Base-by-base conservation (phyloP, 2,888 invertebrate genomes). In the Ormyrus thymus region DNA sequence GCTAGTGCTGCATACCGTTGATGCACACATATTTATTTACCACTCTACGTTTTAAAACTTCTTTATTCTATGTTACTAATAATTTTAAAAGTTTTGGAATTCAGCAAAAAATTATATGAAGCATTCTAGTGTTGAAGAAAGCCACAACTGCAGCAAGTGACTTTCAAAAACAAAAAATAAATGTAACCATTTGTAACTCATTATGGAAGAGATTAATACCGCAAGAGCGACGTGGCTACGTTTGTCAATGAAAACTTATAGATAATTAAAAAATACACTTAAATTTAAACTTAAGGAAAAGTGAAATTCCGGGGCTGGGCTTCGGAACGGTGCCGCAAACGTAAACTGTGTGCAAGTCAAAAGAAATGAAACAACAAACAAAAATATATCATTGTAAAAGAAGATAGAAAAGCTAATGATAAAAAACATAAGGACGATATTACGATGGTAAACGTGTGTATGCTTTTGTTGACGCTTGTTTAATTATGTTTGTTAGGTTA, bases 261-360 rank as follows among this genome's bases (percentile, higher is more conserved):
- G 77, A 82, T 81, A 79, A 82, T 66, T 78, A 72, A 81, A 74
- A 68, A 76, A 81, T 81, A 85, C 81, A 76, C 81, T 75, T 83
- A 82, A 82, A 82, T 79, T 81, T 84, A 83, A 81, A 82, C 76
- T 77, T 76, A 81, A 73, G 80, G 82, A 79, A 81, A 84, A 83
- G 82, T 82, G 79, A 83, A 83, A 86, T 83, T 85, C 86, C 84
- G 86, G 83, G 86, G 87, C 87, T 89, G 88, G 88, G 88, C 88
- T 88, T 89, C 86, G 86, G 86, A 86, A 86, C 86, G 84, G 85
- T 84, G 83, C 76, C 82, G 78, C 78, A 80, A 82, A 79, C 77
- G 76, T 74, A 72, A 79, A 69, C 58, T 71, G 75, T 80, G 82
- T 82, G 71, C 74, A 81, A 81, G 73, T 78, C 64, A 70, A 71